Evolutionary conservation across 2,888 invertebrate genomes (phyloP).

Genomic region (Taenaris catops): DNA sequence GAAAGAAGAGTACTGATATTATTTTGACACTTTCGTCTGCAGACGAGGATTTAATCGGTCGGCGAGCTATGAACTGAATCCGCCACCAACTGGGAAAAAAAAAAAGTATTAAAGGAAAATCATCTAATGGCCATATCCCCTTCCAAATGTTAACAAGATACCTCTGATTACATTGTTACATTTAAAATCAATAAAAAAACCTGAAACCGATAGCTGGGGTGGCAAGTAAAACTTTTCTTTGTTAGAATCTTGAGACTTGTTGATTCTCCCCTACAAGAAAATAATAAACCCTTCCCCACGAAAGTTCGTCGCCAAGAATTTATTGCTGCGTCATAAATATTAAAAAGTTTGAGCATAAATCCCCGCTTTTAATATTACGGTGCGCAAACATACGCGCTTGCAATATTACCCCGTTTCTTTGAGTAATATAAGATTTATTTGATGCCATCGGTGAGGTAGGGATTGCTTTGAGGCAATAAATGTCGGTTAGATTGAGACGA

Average conservation of each 20-base stretch:
- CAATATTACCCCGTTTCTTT: conserved; percentile 37
- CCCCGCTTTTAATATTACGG: conserved; percentile 67
- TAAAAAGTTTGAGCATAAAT: conserved; percentile 75
- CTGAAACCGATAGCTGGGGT: conserved; percentile 17
- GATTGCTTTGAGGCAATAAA: conserved; percentile 8
- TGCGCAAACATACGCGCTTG: conserved; percentile 38
- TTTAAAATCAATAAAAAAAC: conserved; percentile 16
- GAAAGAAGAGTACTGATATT: no score
- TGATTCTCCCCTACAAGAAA: conserved; percentile 58
- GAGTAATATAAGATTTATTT: conserved; percentile 22
- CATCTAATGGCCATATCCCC: conserved; percentile 1
- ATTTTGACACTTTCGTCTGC: no score
- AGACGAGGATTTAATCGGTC: no score
- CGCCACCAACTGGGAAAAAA: no score
- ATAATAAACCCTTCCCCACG: conserved; percentile 67
- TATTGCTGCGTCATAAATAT: conserved; percentile 74
- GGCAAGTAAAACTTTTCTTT: conserved; percentile 18
- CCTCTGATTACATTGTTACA: conserved; percentile 14
- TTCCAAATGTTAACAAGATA: conserved; percentile 4
- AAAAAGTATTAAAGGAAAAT: no score
- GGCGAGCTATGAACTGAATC: no score
- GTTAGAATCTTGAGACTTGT: conserved; percentile 46
- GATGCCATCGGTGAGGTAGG: conserved; percentile 10
- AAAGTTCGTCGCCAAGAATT: conserved; percentile 64
- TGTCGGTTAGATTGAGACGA: not conserved